Conservation (phyloP, 2,888 invertebrate species). For the Dryomyza anilis region DNA sequence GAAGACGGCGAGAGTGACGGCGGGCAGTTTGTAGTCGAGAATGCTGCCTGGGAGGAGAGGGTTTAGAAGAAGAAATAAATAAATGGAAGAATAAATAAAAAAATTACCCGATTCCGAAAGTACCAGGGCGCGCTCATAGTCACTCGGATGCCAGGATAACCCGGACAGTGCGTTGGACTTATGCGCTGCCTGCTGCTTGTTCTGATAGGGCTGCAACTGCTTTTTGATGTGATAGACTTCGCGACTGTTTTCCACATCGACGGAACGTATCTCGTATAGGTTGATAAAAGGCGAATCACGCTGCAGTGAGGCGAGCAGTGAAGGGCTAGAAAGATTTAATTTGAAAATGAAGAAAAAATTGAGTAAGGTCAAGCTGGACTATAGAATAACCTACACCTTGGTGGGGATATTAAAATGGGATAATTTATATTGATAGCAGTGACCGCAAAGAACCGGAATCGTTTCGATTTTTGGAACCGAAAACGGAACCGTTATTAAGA, state of each 20-base stretch:
- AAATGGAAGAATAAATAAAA: background rate
- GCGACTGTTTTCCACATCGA: slow-evolving; percentile 71
- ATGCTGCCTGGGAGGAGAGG: slow-evolving; percentile 42
- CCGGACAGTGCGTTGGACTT: slow-evolving; percentile 66
- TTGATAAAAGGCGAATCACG: slow-evolving; percentile 78
- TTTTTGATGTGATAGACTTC: slow-evolving; percentile 79
- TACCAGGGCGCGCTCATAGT: slow-evolving; percentile 63
- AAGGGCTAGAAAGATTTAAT: background rate
- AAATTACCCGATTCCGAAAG: slow-evolving; percentile 51
- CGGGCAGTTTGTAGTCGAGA: slow-evolving; percentile 55
- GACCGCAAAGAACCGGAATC: no score
- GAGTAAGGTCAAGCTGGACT: background rate
- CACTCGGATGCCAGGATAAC: slow-evolving; percentile 86
- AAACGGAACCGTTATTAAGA: no score
- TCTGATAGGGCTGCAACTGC: slow-evolving; percentile 63
- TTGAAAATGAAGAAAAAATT: background rate
- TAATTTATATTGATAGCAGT: no score
- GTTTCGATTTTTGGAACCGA: background rate
- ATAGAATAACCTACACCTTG: no score
- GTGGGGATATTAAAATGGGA: background rate
- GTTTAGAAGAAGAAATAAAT: no score
- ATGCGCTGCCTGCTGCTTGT: slow-evolving; percentile 46
- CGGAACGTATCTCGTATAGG: slow-evolving; percentile 85
- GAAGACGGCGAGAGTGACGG: slow-evolving; percentile 53
- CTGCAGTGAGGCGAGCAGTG: slow-evolving; percentile 77